Evolutionary conservation across 2,797 vertebrate species (phyloP).

Genomic region (Anguilla marmorata): DNA sequence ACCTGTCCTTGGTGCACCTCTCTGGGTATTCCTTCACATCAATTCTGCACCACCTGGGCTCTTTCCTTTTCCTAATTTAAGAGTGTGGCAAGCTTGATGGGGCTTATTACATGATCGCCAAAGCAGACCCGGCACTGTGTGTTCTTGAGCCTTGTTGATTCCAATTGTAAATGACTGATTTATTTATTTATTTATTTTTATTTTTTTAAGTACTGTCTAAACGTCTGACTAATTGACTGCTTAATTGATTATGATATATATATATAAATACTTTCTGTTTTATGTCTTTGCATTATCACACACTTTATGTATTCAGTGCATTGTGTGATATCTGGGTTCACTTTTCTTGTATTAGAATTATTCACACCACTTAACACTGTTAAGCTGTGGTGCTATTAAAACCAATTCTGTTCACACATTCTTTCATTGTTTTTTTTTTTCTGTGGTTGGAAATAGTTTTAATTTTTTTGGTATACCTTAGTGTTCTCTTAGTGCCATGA

Average conservation of each 20-base stretch:
- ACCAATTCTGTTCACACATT: not conserved
- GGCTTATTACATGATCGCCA: not conserved
- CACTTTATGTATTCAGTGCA: not conserved
- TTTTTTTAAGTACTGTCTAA: not conserved
- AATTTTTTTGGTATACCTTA: not conserved
- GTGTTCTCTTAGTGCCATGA: not conserved
- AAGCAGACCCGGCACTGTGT: not conserved
- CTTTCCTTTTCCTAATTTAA: not conserved
- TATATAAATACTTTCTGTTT: not conserved
- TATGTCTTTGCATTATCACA: not conserved
- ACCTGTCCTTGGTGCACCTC: not conserved
- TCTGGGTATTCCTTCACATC: not conserved
- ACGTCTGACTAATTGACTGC: no score
- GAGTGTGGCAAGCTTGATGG: not conserved
- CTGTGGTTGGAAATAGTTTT: not conserved
- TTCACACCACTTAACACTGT: not conserved
- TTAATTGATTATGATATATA: not conserved
- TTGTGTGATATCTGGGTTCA: not conserved
- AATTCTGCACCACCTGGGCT: not conserved
- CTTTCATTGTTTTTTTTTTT: not conserved
- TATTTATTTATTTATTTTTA: not conserved
- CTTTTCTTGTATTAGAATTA: not conserved
- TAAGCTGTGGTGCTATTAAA: not conserved
- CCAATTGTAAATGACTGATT: not conserved
- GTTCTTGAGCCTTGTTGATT: not conserved